Base-by-base conservation (phyloP, 1,140 invertebrate species). In the Apis cerana region DNA sequence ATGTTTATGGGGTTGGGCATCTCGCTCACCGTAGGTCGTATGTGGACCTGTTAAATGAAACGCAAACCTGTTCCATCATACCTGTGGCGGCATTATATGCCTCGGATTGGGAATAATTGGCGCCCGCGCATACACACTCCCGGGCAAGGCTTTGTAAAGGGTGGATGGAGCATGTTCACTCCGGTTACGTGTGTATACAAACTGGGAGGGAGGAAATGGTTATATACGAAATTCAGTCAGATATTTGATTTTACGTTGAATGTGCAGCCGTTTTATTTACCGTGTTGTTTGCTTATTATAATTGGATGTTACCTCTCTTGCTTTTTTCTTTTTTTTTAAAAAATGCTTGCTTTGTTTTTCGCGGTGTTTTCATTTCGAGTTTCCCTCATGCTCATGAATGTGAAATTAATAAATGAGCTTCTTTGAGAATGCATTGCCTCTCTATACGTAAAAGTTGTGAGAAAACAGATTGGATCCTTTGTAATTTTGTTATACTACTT, bases 21-120 rank as follows among this genome's bases (percentile, higher is more conserved):
- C 86, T 95, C 92, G 54, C 96, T 94, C 88, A 98, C 96, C 88
- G 95, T 95, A 0, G 98, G 98, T 33, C 95, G 95, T 56, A 96
- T 96, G 90, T 97, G 96, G n/a, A 98, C 97, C 96, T 97, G 92
- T 76, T 15, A 82, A 56, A 83, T 61, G 67, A 82, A 82, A 78
- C 10, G 58, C 65, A 70, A 70, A 69, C 33, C 50, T 23, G 56
- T 27, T 56, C 23, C 48, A 13, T 68, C 48, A 82, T 54, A 59
- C 43, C 71, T 76, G 80, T 56, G 19, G 79, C 54, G 23, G 33
- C 7, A 13, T 19, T 74, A 43, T 74, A 43, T 8, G 21, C 2
- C 17, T 21, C 52, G 27, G 21, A 48, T 48, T 8, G 65, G 11
- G 58, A 75, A 59, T 74, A 79, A 85, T 82, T 82, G 74, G 48